Evolutionary conservation across 2,888 invertebrate species (phyloP).

Genomic region (Lycaena phlaeas): DNA sequence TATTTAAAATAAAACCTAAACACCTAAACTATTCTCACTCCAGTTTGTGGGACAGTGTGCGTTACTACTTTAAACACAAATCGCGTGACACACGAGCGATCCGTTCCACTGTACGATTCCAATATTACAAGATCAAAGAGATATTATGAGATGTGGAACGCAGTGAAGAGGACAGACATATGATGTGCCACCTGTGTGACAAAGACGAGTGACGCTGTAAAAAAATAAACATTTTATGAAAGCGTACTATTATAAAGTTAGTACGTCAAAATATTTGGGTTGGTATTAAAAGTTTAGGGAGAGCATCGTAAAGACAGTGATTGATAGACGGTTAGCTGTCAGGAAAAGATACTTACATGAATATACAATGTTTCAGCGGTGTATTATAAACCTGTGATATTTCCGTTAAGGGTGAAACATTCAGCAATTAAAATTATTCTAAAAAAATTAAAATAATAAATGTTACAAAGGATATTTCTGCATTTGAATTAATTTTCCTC

Average conservation of each 20-base stretch:
- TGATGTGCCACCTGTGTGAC: neutral
- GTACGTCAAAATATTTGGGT: slow-evolving; percentile 9
- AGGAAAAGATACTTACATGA: neutral
- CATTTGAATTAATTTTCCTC: no score
- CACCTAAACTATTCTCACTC: no score
- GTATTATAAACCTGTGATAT: no score
- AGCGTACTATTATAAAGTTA: slow-evolving; percentile 9
- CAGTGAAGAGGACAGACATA: slow-evolving; percentile 1
- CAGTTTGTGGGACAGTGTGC: slow-evolving; percentile 3
- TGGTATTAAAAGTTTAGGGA: neutral
- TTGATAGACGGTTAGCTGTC: neutral
- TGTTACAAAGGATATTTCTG: no score
- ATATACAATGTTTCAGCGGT: no score
- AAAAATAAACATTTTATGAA: slow-evolving; percentile 10
- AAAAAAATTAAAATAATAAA: no score
- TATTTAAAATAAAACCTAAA: no score
- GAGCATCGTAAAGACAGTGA: neutral
- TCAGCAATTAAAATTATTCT: no score
- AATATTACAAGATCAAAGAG: slow-evolving; percentile 8
- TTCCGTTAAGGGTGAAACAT: no score
- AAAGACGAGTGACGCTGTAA: slow-evolving; percentile 1
- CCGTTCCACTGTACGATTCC: slow-evolving; percentile 9
- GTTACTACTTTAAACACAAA: slow-evolving; percentile 4
- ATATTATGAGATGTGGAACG: slow-evolving; percentile 12
- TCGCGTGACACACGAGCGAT: slow-evolving; percentile 10